Evolutionary conservation across 2,888 invertebrate species (phyloP).

Genomic region (Andrena haemorrhoa): DNA sequence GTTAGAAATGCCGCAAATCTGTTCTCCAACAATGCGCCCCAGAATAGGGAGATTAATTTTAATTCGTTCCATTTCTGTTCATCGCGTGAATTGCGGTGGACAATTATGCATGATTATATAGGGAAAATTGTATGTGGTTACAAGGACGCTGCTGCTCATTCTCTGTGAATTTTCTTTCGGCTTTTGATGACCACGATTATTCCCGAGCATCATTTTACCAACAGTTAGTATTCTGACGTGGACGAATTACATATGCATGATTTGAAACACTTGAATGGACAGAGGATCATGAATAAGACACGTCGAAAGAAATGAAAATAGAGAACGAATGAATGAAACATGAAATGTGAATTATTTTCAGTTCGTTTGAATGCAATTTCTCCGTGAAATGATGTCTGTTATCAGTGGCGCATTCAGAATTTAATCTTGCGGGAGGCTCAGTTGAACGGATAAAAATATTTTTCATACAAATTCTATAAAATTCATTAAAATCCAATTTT

Average conservation of each 20-base stretch:
- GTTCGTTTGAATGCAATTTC: not conserved
- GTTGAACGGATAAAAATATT: no score
- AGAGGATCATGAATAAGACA: not conserved
- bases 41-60: conserved; percentile 13
- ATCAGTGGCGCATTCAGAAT: no score
- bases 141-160: not conserved
- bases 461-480: no score
- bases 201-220: not conserved
- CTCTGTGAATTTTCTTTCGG: not conserved
- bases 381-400: no score
- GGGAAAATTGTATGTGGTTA: conserved; percentile 7
- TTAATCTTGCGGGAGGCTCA: no score
- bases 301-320: not conserved
- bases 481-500: no score
- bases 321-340: not conserved
- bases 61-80: conserved; percentile 11
- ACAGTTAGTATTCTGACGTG: not conserved
- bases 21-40: not conserved
- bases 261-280: not conserved
- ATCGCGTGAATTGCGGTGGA: conserved; percentile 1
- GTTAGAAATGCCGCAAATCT: not conserved
- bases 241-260: not conserved
- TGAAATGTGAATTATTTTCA: not conserved
- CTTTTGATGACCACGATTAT: not conserved
- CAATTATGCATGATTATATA: conserved; percentile 9